Base-by-base conservation (phyloP, 2,797 vertebrate genomes). In the Pseudochromis fuscus region DNA sequence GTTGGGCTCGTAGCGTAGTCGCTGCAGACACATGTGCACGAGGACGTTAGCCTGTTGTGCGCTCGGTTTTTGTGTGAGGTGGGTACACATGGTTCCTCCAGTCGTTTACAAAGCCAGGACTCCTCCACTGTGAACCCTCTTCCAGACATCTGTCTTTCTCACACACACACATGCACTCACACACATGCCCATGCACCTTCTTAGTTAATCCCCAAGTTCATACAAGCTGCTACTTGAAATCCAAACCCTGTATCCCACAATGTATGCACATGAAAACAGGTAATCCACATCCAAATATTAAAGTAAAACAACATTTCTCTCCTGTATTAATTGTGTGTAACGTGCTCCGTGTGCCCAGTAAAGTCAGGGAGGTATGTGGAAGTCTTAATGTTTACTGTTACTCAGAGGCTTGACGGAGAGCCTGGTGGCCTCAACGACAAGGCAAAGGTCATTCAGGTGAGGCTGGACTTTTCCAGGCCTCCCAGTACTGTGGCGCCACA, bases 61-160 rank as follows among this genome's bases (percentile, higher is more conserved):
- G 65, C 46, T 70, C 61, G 42, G 79, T 59, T 83, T 85, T 58
- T 82, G 67, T 78, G 76, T 79, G 72, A 80, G 76, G 71, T 72
- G 76, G 76, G 55, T 65, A 50, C 53, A 59, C 38, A 30, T 88
- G 81, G 61, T 90, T 91, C 77, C 71, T 77, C 42, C 55, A 19
- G 65, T 77, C 13, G 80, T 90, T 88, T 89, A 84, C 76, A 87
- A 79, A 83, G 75, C 73, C 79, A 69, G 68, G 60, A 67, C 82
- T 85, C 57, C 74, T 88, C 67, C 33, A 66, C 78, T 79, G 81
- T 76, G 73, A 84, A 85, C 82, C 56, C 51, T 82, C 72, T 77
- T 72, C 52, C 77, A 82, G 83, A 85, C 85, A 88, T 90, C 85
- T 84, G 77, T 80, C 79, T 85, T 16, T 57, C 40, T 21, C 53